A percentile compares a stretch with the other conserved stretches of the same genome.
phyloP scores from a whole-genome alignment of 1,140 invertebrate species.

The Drosophila orosa region DNA sequence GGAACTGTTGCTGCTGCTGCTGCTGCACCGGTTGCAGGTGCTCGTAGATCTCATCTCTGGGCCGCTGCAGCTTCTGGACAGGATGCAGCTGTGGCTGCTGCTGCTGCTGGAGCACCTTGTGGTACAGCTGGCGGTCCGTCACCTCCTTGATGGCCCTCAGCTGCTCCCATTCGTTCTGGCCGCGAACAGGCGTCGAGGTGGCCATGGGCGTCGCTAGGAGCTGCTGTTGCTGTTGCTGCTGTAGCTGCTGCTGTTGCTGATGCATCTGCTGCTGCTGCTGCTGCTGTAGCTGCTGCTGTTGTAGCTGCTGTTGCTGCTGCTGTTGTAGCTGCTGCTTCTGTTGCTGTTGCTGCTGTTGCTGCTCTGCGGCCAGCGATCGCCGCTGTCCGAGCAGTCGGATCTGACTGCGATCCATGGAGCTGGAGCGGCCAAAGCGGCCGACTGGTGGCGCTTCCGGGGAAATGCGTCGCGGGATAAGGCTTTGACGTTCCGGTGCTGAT shows the following conservation, averaged over 20 bases:
- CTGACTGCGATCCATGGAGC: constrained; percentile 73
- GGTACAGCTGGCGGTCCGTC: constrained; percentile 74
- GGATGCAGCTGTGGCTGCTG: constrained; percentile 31
- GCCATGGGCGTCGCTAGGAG: constrained; percentile 4
- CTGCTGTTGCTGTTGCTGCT: neutral
- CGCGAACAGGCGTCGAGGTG: constrained; percentile 45
- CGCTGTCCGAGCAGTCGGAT: constrained; percentile 49
- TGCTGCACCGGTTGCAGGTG: constrained; percentile 32
- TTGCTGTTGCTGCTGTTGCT: neutral
- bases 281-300: neutral
- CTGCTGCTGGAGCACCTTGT: constrained; percentile 70
- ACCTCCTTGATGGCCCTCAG: constrained; percentile 76
- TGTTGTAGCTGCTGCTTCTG: neutral
- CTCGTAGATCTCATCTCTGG: constrained; percentile 74
- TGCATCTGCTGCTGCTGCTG: neutral
- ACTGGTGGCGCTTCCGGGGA: constrained; percentile 31
- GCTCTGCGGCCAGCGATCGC: constrained; percentile 24
- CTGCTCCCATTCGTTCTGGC: constrained; percentile 71
- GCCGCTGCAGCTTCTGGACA: constrained; percentile 14
- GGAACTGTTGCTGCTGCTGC: constrained; percentile 42
- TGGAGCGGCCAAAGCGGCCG: constrained; percentile 51
- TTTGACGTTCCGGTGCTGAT: constrained; percentile 59
- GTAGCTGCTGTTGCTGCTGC: neutral
- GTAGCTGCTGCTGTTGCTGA: neutral
- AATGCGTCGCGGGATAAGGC: constrained; percentile 69